These are phyloP conservation scores for Isaurus tuberculatus DNA, from an alignment of 92 coral and sea anemone genomes.

Conservation along the genomic window DNA sequence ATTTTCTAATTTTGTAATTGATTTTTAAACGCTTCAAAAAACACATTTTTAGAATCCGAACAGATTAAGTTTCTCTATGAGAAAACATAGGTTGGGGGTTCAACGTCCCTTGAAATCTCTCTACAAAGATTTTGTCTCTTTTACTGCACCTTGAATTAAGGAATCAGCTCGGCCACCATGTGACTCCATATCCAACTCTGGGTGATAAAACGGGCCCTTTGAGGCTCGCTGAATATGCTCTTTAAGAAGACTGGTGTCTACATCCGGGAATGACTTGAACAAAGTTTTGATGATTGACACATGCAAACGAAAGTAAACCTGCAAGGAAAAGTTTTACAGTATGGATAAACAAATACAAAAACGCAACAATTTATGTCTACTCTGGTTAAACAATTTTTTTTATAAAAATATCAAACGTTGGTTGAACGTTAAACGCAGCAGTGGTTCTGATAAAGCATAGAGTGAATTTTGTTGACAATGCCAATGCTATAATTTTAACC, in stretches of 20 bases:
- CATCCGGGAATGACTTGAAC: slow-evolving; percentile 71
- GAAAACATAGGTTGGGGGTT: not conserved
- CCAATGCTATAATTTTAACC: too few species aligned
- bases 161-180: slow-evolving; percentile 77
- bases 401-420: too few species aligned
- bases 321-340: not conserved
- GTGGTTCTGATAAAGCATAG: too few species aligned
- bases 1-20: too few species aligned
- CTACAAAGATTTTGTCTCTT: not conserved
- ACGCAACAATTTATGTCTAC: too few species aligned
- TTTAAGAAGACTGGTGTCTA: slow-evolving; percentile 65
- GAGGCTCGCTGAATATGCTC: slow-evolving; percentile 85
- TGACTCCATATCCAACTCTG: slow-evolving; percentile 77
- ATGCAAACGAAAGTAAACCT: slow-evolving; percentile 96
- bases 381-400: too few species aligned
- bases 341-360: too few species aligned
- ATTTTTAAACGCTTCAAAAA: too few species aligned
- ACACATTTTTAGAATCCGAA: too few species aligned
- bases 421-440: too few species aligned
- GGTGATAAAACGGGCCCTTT: slow-evolving; percentile 87
- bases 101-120: not conserved
- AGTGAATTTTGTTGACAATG: too few species aligned
- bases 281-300: slow-evolving; percentile 82
- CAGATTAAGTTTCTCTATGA: not conserved
- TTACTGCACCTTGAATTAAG: slow-evolving; percentile 65